Evolutionary conservation across 2,888 invertebrate species (phyloP), one percentile per base, ranked within the genome.

Genomic region (Mythimna vitellina): DNA sequence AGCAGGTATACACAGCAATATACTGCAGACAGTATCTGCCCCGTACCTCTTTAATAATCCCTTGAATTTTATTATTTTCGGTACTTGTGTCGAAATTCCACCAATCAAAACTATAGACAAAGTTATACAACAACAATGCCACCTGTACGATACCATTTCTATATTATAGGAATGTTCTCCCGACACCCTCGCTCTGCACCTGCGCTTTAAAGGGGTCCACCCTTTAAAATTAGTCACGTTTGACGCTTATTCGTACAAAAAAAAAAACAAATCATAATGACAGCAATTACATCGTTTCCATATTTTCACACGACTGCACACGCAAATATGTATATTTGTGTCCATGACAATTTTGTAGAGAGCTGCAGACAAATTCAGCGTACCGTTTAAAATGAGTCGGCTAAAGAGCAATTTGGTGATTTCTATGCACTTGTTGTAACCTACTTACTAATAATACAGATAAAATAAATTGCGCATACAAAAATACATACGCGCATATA

Each of bases 281-380:
- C 63, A 53, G 61, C 46, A 63, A 72, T 77, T 81, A 46, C 29
- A 60, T 46, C n/a, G 63, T 61, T 74, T 82, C 70, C 69, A 66
- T 76, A 64, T 64, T 67, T 81, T 80, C 81, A 72, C 76, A 83
- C 70, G 74, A 66, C 35, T 81, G 83, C 80, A 74, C 80, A 81
- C 74, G 42, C 42, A 82, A 73, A 70, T 67, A 69, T 73, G 57
- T 42, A 10, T 12, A 38, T 42, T 42, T 12, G 12, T 61, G 57
- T 53, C 46, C n/a, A 51, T 80, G 57, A 65, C 35, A 78, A 67
- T 80, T 78, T 67, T 73, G 49, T 82, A 82, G 70, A 82, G 64
- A 82, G 70, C 25, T 42, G 56, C 61, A 58, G 46, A 64, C 49
- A 54, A 9, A 72, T 73, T 68, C 66, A 69, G 22, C 46, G 65